Evolutionary conservation across 2,888 invertebrate genomes (phyloP), one percentile per base, ranked within the genome.

Genomic region (Sinotaia quadrata): DNA sequence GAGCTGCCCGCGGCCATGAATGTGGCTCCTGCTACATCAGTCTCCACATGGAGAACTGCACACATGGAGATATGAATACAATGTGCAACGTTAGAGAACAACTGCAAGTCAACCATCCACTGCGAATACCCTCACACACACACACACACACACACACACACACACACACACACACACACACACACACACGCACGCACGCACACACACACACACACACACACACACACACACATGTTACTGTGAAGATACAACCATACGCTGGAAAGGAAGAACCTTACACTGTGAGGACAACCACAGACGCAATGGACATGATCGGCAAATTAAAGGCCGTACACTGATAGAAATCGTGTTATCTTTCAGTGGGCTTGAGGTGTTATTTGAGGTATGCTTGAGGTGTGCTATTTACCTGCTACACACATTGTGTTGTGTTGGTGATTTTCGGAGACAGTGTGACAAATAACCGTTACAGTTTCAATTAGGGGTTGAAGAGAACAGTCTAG

Each of bases 1-100:
- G 85, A 86, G 67, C 87, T 87, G n/a, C 87, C 87, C 8, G 87
- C 87, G 2, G 87, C 87, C 87, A 87, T 87, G 67, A 87, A 84
- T 2, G 87, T 87, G 24, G 87, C 87, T 27, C 87, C 87, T 3
- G 87, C 87, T 7, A 87, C 85, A 79, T 87, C 87, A 4, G 84
- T 76, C 73, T 84, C 80, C 24, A 86, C 77, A 31, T 83, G 74
- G 27, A 85, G 72, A 31, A 78, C 85, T 85, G 77, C 36, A 29
- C 5, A 41, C 54, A 65, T 75, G 75, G 44, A 41, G 12, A 41
- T 41, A 41, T 41, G 41, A 12, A 44, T 44, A n/a, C 15, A 44
- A n/a, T n/a, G n/a, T n/a, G n/a, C n/a, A n/a, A n/a, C n/a, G n/a
- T n/a, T n/a, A n/a, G n/a, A n/a, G n/a, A n/a, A n/a, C n/a, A n/a